Base-by-base conservation (phyloP, 2,113 vertebrate species). In the Rhombomys opimus region DNA sequence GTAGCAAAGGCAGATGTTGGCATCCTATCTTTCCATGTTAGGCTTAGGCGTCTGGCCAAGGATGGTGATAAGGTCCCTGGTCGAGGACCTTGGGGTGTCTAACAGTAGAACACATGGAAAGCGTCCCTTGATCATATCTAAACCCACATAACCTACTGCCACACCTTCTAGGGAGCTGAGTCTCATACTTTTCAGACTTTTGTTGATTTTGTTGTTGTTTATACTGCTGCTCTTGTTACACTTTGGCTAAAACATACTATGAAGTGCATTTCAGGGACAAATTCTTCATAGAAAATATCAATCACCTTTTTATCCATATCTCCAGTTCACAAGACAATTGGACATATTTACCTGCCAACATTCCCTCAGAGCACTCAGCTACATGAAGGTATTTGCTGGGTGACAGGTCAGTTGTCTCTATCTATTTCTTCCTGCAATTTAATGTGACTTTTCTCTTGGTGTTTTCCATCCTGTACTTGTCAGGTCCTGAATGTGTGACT, bases 241-340 rank as follows among this genome's bases (percentile, higher is more conserved):
- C n/a, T 35, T 82, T 88, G 84, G 27, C 30, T 22, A 57, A n/a
- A 57, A 32, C 23, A 88, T 91, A 23, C 6, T 93, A 22, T 35
- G 54, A 80, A 87, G 22, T 52, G 2, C 52, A 91, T 80, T 93
- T 95, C 46, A 88, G 18, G 82, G 87, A n/a, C 27, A 85, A 88
- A 57, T 68, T 94, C 35, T 84, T 94, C 63, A n/a, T 75, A 63
- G 35, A 27, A 90, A 93, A 89, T 94, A n/a, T 38, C 41, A 75
- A 17, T 73, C 84, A 30, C 75, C 67, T 76, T 20, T 68, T 93
- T 38, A 88, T 4, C 4, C 12, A 46, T 23, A 61, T 68, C 11
- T 46, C 22, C 38, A 59, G 17, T 76, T 90, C 59, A 57, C 15
- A 80, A 54, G 68, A 18, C 67, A 25, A 54, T 25, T 41, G 32